A percentile compares a stretch with the other conserved stretches of the same genome.
Conservation (phyloP, 2,113 vertebrate species). For the Chloroceryle aenea region DNA sequence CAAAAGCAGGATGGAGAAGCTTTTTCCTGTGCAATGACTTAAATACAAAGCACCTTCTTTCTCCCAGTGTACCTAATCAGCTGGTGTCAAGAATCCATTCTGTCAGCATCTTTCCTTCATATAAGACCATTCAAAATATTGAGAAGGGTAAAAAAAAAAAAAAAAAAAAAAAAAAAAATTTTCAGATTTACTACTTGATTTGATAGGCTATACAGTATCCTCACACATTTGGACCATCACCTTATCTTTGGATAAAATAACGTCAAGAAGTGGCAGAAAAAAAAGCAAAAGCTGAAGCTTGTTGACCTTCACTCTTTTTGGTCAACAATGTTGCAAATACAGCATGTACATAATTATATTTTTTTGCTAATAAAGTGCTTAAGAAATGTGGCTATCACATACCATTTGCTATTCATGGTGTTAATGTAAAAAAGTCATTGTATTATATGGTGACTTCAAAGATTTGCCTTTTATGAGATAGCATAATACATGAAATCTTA, state of each 20-base stretch:
- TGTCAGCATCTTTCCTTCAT: neutral
- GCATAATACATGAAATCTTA: neutral
- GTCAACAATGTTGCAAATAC: neutral
- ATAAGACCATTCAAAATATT: neutral
- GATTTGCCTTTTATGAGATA: neutral
- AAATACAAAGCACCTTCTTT: neutral
- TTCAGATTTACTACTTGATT: neutral
- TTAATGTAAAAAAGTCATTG: neutral
- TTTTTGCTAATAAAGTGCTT: neutral
- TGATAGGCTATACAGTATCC: neutral
- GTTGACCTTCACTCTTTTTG: neutral
- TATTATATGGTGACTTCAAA: neutral
- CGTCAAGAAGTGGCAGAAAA: neutral
- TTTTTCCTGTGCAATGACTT: neutral
- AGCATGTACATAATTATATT: neutral
- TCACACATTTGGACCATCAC: neutral
- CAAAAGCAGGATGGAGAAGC: neutral
- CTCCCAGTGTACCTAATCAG: neutral
- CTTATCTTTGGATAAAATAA: neutral
- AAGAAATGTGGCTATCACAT: neutral
- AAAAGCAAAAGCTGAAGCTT: neutral
- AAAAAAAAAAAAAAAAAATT: too few relatives aligned
- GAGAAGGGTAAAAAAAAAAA: neutral
- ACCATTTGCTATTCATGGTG: neutral
- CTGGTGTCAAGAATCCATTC: neutral